phyloP scores from a whole-genome alignment of 2,113 vertebrate species.

The Carassius auratus region DNA sequence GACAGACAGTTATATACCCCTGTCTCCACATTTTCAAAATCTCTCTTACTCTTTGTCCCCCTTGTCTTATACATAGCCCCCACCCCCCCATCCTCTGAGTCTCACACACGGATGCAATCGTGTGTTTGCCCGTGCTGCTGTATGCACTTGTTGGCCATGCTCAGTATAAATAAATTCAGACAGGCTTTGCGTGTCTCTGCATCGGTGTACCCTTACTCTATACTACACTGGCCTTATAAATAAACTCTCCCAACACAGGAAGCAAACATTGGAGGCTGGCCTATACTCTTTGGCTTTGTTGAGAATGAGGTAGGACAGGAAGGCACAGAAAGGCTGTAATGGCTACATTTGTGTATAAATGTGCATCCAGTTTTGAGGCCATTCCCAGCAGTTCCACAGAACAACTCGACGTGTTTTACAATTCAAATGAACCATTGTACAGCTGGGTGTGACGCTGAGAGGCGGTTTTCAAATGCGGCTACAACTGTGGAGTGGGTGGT shows the following conservation, averaged over 20 bases:
- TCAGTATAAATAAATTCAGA: constrained; percentile 59
- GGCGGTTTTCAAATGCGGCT: constrained; percentile 9
- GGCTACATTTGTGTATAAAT: not conserved
- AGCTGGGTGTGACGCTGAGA: constrained; percentile 12
- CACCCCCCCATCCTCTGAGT: not conserved
- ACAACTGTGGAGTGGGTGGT: constrained; percentile 6
- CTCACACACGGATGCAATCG: constrained; percentile 56
- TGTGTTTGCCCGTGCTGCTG: constrained; percentile 20
- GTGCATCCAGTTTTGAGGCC: constrained; percentile 4
- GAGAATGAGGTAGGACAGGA: constrained; percentile 15
- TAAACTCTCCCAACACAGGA: constrained; percentile 58
- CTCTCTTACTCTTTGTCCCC: constrained; percentile 23
- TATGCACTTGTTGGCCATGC: constrained; percentile 10
- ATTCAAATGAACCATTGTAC: constrained; percentile 49
- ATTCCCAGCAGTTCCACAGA: not conserved
- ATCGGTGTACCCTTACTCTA: constrained; percentile 53
- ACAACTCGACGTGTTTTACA: constrained; percentile 42
- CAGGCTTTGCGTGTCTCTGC: constrained; percentile 52
- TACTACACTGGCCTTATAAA: constrained; percentile 56
- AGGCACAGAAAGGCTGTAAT: constrained; percentile 4
- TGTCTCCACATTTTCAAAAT: constrained; percentile 16
- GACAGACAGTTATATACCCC: constrained; percentile 33
- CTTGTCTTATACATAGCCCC: constrained; percentile 21
- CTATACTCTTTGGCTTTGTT: not conserved
- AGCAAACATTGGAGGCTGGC: constrained; percentile 34